A percentile compares a stretch with the other conserved stretches of the same genome.
phyloP scores from a whole-genome alignment of 1,140 invertebrate genomes.

The Cydia strobilella region DNA sequence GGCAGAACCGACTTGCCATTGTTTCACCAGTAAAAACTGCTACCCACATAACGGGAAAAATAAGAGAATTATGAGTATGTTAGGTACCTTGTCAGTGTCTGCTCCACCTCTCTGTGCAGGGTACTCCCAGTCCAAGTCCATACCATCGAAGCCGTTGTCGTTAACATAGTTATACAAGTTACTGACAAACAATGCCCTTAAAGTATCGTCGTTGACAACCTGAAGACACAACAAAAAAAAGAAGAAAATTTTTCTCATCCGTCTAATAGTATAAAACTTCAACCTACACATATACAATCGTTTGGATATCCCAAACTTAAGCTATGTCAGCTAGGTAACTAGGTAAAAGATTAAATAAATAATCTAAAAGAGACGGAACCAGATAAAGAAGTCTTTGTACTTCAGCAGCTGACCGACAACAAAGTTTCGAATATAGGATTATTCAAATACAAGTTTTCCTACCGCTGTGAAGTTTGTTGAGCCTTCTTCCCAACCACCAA shows the following conservation, averaged over 20 bases:
- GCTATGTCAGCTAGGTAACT: too few species aligned
- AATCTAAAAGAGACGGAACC: not conserved
- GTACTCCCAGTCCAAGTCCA: conserved; percentile 92
- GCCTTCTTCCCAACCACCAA: conserved; percentile 89
- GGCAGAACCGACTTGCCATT: too few species aligned
- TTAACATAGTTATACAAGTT: conserved; percentile 86
- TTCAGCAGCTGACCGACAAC: too few species aligned
- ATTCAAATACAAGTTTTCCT: not conserved
- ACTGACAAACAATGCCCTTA: conserved; percentile 83
- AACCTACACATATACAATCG: too few species aligned
- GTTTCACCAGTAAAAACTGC: too few species aligned
- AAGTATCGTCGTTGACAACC: conserved; percentile 84
- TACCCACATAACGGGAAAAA: too few species aligned
- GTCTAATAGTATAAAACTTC: too few species aligned
- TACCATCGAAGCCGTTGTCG: conserved; percentile 87
- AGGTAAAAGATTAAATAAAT: too few species aligned
- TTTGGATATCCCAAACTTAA: too few species aligned
- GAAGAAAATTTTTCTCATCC: not conserved
- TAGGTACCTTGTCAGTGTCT: conserved; percentile 81
- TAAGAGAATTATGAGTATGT: too few species aligned
- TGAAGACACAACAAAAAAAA: not conserved
- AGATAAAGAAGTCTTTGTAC: not conserved
- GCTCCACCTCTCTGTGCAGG: conserved; percentile 85
- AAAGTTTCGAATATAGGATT: too few species aligned
- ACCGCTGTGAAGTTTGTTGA: conserved; percentile 16